Conservation (phyloP, 2,888 invertebrate species). For the Phalera bucephala region DNA sequence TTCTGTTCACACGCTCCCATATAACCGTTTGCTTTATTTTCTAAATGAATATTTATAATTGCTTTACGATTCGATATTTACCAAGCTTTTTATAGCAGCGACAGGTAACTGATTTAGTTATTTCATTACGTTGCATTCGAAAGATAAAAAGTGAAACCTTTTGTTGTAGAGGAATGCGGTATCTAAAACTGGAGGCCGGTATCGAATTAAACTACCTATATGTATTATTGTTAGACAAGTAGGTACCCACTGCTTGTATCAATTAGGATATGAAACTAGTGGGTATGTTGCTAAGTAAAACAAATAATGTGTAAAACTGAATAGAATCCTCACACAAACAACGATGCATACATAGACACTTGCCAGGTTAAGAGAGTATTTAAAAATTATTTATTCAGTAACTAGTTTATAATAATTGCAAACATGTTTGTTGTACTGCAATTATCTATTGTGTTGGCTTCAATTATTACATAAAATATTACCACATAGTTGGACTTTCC, state of each 20-base stretch:
- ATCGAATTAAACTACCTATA: neutral
- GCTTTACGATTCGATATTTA: constrained; percentile 12
- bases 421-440: no score
- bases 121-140: constrained; percentile 7
- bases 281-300: no score
- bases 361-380: no score
- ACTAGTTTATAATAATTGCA: no score
- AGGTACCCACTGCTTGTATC: neutral
- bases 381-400: no score
- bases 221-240: neutral
- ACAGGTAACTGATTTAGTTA: neutral
- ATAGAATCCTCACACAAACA: no score
- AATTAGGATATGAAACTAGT: no score
- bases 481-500: no score
- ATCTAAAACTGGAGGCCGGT: constrained; percentile 20
- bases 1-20: constrained; percentile 77
- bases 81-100: neutral
- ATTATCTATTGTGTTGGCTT: no score
- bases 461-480: no score
- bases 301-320: no score
- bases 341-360: no score
- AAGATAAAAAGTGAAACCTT: constrained; percentile 24
- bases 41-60: constrained; percentile 46
- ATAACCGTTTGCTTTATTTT: constrained; percentile 47
- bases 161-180: constrained; percentile 30